Conservation (phyloP, 2,888 invertebrate genomes). For the Abscondita cerata region DNA sequence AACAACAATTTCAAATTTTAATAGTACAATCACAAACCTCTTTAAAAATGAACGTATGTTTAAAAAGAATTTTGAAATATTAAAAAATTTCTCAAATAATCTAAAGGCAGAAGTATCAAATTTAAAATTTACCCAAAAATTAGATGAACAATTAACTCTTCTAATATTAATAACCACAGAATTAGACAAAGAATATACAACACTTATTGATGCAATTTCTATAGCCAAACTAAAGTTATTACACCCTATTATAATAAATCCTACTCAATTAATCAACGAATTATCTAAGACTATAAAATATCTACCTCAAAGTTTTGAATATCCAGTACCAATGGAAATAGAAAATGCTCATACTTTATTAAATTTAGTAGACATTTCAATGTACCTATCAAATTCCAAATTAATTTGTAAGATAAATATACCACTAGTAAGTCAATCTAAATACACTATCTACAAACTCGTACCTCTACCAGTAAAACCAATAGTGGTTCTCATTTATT, state of each 20-base stretch:
- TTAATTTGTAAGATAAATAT: neutral
- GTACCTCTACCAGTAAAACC: neutral
- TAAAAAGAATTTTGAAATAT: neutral
- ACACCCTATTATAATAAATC: neutral
- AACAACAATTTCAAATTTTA: neutral
- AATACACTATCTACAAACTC: neutral
- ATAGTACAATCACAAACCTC: neutral
- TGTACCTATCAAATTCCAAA: neutral
- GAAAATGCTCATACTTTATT: neutral
- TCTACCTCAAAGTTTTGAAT: neutral
- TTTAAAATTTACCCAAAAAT: no score
- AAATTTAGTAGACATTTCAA: neutral
- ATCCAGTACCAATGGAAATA: neutral
- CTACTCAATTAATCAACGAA: neutral
- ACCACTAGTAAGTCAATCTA: neutral
- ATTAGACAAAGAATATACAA: neutral
- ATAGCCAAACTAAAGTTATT: no score
- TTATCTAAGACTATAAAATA: neutral
- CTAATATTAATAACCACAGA: neutral
- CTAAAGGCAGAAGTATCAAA: neutral
- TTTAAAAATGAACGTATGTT: no score
- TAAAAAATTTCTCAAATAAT: neutral
- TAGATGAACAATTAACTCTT: no score
- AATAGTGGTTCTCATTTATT: neutral
- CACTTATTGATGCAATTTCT: neutral